Conservation (phyloP, 2,797 vertebrate species). For the Sphaeramia orbicularis region DNA sequence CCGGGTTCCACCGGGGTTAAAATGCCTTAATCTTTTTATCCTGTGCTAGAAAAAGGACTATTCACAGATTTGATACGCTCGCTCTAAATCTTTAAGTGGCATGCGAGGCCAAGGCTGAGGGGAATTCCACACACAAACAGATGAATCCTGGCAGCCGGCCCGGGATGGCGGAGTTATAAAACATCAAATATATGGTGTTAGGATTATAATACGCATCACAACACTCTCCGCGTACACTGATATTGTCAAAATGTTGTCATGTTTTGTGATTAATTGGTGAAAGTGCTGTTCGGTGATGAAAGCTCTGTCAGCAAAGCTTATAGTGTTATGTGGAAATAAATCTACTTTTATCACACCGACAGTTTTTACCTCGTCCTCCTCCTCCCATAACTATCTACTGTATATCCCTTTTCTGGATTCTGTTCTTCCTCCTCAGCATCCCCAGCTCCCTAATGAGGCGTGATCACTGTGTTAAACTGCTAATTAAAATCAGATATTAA, state of each 20-base stretch:
- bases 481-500: constrained; percentile 89
- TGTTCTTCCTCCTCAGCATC: constrained; percentile 66
- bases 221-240: not conserved
- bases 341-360: constrained; percentile 16
- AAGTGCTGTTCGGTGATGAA: not conserved
- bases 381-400: constrained; percentile 17
- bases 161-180: constrained; percentile 30
- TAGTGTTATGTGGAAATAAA: constrained; percentile 2
- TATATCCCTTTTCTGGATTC: constrained; percentile 46
- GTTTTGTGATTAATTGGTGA: constrained; percentile 16
- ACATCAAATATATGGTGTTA: constrained; percentile 16
- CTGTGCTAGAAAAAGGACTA: constrained; percentile 71
- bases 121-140: constrained; percentile 59
- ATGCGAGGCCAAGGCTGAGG: constrained; percentile 52
- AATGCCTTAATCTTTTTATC: constrained; percentile 86
- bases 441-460: constrained; percentile 82
- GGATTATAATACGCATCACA: constrained; percentile 29
- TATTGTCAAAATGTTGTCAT: constrained; percentile 10
- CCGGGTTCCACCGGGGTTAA: constrained; percentile 74
- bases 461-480: constrained; percentile 85
- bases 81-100: constrained; percentile 78
- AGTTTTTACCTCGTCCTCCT: constrained; percentile 4
- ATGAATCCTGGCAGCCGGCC: constrained; percentile 55
- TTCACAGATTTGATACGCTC: constrained; percentile 83
- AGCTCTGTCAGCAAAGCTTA: constrained; percentile 7